Base-by-base conservation (phyloP, 2,113 vertebrate species). In the Pleuronectes platessa region DNA sequence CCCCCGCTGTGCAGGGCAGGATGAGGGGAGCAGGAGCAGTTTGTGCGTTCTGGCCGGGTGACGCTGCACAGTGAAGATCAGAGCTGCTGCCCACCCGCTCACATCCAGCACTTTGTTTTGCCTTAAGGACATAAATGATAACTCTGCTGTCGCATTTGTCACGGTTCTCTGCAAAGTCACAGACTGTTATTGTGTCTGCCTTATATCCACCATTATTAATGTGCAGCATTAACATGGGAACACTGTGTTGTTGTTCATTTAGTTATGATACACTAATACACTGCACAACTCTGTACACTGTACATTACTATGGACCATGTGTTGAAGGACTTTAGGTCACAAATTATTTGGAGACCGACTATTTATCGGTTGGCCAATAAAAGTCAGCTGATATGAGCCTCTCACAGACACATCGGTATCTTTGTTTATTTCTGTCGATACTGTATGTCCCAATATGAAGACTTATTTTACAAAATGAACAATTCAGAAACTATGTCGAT, bases 1-100 rank as follows among this genome's bases (percentile, higher is more conserved):
- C 42, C 14, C 45, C 49, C 37, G 72, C 87, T 72, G 81, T 40
- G 53, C 23, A 5, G 37, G 17, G 56, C 76, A 42, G 40, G 40
- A 13, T 42, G 40, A 13, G 40, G 37, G 10, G 2, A 31, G 64
- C 13, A 54, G 65, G 37, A 61, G 62, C 40, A 51, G 40, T 63
- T 71, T 71, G 63, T 42, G 54, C 49, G 2, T 4, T 10, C 58
- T 23, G 58, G 63, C 51, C 24, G 47, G 17, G 58, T 70, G 60
- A 40, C 51, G 26, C 37, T 68, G 5, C 17, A n/a, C 56, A 47
- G 53, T 26, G 47, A 64, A 61, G 8, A 55, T 35, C 71, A 62
- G 13, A 55, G 15, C 18, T 3, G 35, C 55, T 31, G 31, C 31
- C 6, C 31, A 6, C 6, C 7, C 56, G 14, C 27, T 53, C 55